Base-by-base conservation (phyloP, 2,797 vertebrate species). In the Gambusia yucatana region DNA sequence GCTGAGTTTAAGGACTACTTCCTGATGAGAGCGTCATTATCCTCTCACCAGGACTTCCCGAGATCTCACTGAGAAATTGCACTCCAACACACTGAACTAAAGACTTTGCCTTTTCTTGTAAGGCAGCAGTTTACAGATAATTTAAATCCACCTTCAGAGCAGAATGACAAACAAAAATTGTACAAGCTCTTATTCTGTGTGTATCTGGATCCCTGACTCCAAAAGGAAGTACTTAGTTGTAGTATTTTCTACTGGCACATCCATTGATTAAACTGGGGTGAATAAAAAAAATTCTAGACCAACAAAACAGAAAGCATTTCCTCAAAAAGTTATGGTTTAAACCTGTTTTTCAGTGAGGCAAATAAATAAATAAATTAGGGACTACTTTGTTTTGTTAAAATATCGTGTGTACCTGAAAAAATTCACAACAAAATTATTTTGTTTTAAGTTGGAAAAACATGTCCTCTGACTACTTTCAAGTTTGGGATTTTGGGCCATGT, bases 1-100 rank as follows among this genome's bases (percentile, higher is more conserved):
- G 75, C 76, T 83, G 73, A 33, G 75, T 84, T 88, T 77, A 75
- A 48, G 59, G 39, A 65, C 72, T 75, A 44, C 36, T 65, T 65
- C 36, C 36, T 41, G 36, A 25, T 77, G 55, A 77, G 9, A 43
- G 28, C 28, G 52, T 77, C 67, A 77, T 84, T 77, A 52, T 46
- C n/a, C 30, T 71, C 69, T 78, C 72, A 65, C 43, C 4, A 69
- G 50, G 33, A 16, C 52, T 55, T 22, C 30, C 22, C 63, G 25
- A 73, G 50, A 79, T 77, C 73, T 69, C 71, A 82, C 36, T 69
- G 63, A 86, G 75, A 6, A 63, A 41, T 47, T 73, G n/a, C 55
- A 47, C 50, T 30, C 48, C 46, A 44, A 47, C 41, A 25, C 3
- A 25, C 4, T 22, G 39, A 74, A 50, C 52, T 6, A 1, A 13